These are phyloP conservation scores for Ammodytes marinus DNA, from an alignment of 2,113 vertebrate species.

Conservation along the genomic window DNA sequence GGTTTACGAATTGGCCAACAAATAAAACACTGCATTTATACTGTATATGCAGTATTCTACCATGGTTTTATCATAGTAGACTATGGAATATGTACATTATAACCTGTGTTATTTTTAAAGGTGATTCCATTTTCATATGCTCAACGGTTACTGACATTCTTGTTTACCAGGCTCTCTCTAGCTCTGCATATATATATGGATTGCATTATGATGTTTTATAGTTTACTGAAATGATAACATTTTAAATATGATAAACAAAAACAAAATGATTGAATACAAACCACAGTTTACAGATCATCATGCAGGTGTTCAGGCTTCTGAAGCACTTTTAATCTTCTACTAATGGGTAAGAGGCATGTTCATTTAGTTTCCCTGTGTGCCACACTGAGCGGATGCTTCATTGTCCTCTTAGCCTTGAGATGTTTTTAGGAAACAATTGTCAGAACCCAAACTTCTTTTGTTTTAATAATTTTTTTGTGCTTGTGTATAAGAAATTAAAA, in stretches of 20 bases:
- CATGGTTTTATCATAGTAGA: background rate
- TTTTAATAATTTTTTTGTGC: background rate
- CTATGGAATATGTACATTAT: background rate
- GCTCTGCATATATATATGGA: background rate
- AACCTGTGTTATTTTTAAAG: background rate
- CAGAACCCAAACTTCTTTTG: background rate
- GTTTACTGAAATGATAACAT: background rate
- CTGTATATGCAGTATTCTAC: background rate
- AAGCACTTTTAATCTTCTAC: background rate
- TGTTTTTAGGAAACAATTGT: background rate
- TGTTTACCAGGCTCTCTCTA: too few species aligned
- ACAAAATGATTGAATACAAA: background rate
- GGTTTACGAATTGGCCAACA: background rate
- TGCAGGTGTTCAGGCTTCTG: background rate
- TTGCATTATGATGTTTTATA: background rate
- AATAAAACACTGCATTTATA: background rate
- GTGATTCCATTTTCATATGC: too few species aligned
- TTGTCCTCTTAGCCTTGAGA: background rate
- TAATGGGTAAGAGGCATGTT: background rate
- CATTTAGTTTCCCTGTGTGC: background rate
- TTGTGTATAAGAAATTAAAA: too few species aligned
- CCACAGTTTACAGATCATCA: background rate
- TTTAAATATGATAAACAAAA: background rate
- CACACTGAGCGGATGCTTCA: background rate
- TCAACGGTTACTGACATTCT: too few species aligned